Percentiles rank a stretch among this genome's conserved stretches.
phyloP scores from a whole-genome alignment of 2,888 invertebrate species.

The Molorchus minor region DNA sequence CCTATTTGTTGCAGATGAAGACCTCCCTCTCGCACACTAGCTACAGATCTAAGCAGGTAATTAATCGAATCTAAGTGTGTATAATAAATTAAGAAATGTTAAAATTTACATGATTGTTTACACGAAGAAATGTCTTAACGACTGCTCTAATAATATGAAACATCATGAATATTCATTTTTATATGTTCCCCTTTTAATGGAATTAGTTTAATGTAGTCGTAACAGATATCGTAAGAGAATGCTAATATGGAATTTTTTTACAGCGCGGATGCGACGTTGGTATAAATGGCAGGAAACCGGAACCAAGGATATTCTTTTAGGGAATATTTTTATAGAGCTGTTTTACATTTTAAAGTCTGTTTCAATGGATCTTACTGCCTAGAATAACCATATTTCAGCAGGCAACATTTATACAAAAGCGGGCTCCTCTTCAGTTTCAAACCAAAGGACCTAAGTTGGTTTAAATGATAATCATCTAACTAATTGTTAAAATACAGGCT shows the following conservation, averaged over 20 bases:
- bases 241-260: slow-evolving; percentile 55
- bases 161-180: slow-evolving; percentile 23
- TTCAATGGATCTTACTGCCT: slow-evolving; percentile 44
- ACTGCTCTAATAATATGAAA: no score
- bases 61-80: no score
- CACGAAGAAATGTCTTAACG: no score
- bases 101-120: no score
- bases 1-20: no score
- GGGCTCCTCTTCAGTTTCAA: slow-evolving; percentile 19
- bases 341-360: slow-evolving; percentile 54
- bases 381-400: slow-evolving; percentile 50
- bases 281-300: slow-evolving; percentile 61
- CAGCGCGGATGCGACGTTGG: slow-evolving; percentile 52
- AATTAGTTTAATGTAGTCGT: slow-evolving; percentile 37
- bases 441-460: no score
- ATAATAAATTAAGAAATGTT: no score
- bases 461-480: no score
- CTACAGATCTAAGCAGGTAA: no score
- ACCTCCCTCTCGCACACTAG: no score
- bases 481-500: no score
- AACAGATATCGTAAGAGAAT: slow-evolving; percentile 56
- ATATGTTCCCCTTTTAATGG: slow-evolving; percentile 29
- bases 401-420: slow-evolving; percentile 33
- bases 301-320: slow-evolving; percentile 58
- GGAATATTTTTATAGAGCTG: slow-evolving; percentile 60